Evolutionary conservation across 2,113 vertebrate species (phyloP), one percentile per base, ranked within the genome.

Genomic region (Procavia capensis): DNA sequence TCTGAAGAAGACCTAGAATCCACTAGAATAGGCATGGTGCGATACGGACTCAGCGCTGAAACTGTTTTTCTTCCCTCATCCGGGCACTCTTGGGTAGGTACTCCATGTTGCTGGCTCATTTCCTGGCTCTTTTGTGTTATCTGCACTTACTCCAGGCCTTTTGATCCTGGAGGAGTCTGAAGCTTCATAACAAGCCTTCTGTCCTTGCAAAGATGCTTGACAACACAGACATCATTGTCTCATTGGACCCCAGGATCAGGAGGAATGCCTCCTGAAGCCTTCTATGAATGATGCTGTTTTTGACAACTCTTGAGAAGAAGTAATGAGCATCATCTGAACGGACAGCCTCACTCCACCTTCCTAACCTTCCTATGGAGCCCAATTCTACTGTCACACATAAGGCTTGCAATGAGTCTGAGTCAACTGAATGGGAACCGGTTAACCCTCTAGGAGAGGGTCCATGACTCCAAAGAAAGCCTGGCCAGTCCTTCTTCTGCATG

Each of bases 41-140:
- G 1, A 7, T 0, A 9, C 0, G 5, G 57, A 50, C 34, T 34
- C 0, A 2, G 59, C 34, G 1, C 43, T 16, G n/a, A 61, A n/a
- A 78, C 20, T 17, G 29, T 24, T 2, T 50, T 24, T 79, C 17
- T 9, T 19, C 11, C 17, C 8, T 59, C 29, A 0, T 27, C 43
- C 0, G 31, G 61, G 54, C 45, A 70, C 36, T 3, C 3, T 6
- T 3, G 0, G 43, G 9, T n/a, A 13, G 3, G 17, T 4, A 39
- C 5, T 43, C 6, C 10, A 10, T 20, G 9, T 3, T 9, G 13
- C 34, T 39, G 2, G 27, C 5, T 24, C 39, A 11, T 4, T 36
- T 20, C 63, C 83, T 31, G 47, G 4, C 7, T n/a, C 14, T 89
- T 89, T 3, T 2, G 6, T 16, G n/a, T 41, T 20, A 9, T 24